Conservation (phyloP, 2,113 vertebrate genomes). For the Arenaria interpres region DNA sequence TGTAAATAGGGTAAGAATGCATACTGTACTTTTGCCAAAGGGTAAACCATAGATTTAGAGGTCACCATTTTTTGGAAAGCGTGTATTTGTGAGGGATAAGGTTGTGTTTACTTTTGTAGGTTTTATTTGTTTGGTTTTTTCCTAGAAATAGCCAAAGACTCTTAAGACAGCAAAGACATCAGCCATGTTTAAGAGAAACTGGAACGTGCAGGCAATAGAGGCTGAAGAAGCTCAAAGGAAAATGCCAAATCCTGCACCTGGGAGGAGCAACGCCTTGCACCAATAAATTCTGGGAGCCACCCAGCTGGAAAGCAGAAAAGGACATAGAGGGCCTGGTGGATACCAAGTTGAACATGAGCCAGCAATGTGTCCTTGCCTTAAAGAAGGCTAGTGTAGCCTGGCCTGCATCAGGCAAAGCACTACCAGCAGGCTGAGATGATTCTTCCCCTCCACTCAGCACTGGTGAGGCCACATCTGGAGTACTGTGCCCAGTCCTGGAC, state of each 20-base stretch:
- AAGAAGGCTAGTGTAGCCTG: not conserved
- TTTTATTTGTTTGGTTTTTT: not conserved
- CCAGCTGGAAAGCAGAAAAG: not conserved
- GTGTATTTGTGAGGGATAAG: not conserved
- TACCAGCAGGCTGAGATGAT: not conserved
- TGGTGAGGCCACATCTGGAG: not conserved
- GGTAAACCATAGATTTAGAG: constrained; percentile 29
- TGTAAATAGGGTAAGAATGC: constrained; percentile 31
- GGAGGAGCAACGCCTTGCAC: not conserved
- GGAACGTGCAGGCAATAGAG: not conserved
- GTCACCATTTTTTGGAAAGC: not conserved
- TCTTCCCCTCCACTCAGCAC: too few species aligned
- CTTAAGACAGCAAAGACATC: constrained; percentile 10
- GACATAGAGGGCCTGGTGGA: not conserved
- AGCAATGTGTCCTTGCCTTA: not conserved
- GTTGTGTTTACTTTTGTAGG: not conserved
- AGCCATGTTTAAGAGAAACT: not conserved
- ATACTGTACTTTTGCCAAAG: not conserved
- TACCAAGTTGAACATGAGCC: not conserved
- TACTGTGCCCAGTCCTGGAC: not conserved
- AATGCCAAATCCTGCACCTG: not conserved
- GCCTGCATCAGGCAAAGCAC: not conserved
- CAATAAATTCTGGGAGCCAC: not conserved
- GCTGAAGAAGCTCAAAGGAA: not conserved
- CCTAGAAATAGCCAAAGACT: not conserved